These are phyloP conservation scores for Eristalis arbustorum DNA, from an alignment of 2,888 invertebrate species.

Conservation along the genomic window DNA sequence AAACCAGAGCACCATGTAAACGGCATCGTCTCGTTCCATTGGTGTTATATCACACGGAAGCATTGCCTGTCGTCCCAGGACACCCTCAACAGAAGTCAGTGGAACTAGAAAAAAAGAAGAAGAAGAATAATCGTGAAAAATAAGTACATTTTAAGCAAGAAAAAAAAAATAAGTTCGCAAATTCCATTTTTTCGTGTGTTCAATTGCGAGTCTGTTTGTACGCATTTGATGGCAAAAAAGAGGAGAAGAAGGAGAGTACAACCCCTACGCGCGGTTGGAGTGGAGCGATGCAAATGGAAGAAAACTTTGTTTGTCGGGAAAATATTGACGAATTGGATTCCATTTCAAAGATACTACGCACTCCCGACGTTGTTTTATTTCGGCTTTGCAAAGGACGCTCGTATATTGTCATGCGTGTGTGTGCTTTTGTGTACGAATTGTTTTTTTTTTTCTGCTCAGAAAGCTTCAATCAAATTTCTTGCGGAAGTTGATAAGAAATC, in stretches of 20 bases:
- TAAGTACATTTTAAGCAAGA: conserved; percentile 37
- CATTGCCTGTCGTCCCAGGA: conserved; percentile 89
- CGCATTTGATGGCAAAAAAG: not conserved
- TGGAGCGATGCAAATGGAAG: not conserved
- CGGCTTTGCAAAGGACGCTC: conserved; percentile 22
- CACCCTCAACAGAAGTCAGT: conserved; percentile 89
- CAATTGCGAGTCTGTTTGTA: not conserved
- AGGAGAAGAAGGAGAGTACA: not conserved
- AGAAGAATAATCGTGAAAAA: conserved; percentile 16
- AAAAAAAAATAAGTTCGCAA: conserved; percentile 14
- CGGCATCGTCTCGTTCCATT: conserved; percentile 88
- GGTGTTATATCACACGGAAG: conserved; percentile 93
- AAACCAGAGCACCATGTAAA: conserved; percentile 94
- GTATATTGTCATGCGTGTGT: not conserved
- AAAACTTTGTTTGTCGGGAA: conserved; percentile 12
- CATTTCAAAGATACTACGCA: conserved; percentile 24
- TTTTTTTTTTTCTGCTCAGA: conserved; percentile 12
- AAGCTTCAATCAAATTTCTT: conserved; percentile 39
- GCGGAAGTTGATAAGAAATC: conserved; percentile 29
- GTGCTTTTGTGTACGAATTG: not conserved
- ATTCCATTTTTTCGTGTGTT: not conserved
- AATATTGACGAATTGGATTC: conserved; percentile 37
- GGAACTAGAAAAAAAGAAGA: conserved; percentile 83
- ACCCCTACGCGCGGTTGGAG: not conserved
- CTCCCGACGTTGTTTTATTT: conserved; percentile 26